These are phyloP conservation scores for Hirudinaria manillensis DNA, from an alignment of 2,888 invertebrate genomes.

Conservation along the genomic window DNA sequence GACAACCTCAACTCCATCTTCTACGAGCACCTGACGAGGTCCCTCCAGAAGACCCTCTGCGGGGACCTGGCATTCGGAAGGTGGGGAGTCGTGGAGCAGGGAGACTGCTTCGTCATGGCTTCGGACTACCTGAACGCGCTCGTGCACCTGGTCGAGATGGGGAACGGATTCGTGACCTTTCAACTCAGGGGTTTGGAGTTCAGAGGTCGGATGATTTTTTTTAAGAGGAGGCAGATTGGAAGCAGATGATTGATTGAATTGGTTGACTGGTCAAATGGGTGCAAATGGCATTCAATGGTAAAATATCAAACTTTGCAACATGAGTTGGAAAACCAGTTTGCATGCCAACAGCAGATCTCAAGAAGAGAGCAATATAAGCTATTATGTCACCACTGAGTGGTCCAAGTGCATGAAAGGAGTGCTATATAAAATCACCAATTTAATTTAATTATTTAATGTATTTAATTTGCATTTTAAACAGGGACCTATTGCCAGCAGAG, in stretches of 20 bases:
- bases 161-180: constrained; percentile 95
- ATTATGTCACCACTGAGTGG: too few species aligned
- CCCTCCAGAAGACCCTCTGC: constrained; percentile 76
- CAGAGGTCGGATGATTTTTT: constrained; percentile 65
- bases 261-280: not conserved
- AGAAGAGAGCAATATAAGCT: too few species aligned
- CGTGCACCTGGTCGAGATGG: constrained; percentile 93
- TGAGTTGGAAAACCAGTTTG: too few species aligned
- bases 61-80: constrained; percentile 58
- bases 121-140: constrained; percentile 96
- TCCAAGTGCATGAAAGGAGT: too few species aligned
- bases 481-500: constrained; percentile 97
- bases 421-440: too few species aligned
- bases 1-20: constrained; percentile 98
- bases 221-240: not conserved
- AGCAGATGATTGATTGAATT: too few species aligned
- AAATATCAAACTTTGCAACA: too few species aligned
- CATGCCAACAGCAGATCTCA: too few species aligned
- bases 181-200: constrained; percentile 95
- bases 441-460: too few species aligned
- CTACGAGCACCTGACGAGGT: constrained; percentile 93
- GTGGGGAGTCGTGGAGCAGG: constrained; percentile 92
- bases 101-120: constrained; percentile 94
- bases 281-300: not conserved
- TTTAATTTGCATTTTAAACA: constrained; percentile 38